A percentile compares a stretch with the other conserved stretches of the same genome.
phyloP scores from a whole-genome alignment of 2,797 vertebrate genomes.

The Galago senegalensis region DNA sequence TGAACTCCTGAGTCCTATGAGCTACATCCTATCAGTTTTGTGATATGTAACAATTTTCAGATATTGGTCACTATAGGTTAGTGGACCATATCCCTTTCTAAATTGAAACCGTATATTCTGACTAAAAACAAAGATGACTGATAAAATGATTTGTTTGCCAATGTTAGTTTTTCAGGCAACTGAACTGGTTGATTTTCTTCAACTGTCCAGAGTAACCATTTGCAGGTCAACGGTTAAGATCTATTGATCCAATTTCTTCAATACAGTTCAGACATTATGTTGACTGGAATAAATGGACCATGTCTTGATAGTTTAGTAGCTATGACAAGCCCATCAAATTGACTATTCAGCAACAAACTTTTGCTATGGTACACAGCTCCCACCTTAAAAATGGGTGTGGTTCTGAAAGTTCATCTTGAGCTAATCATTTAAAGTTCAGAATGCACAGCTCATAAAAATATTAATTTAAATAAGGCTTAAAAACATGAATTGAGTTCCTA shows the following conservation, averaged over 20 bases:
- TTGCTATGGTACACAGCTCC: not conserved
- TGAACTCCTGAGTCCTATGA: not conserved
- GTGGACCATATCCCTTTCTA: not conserved
- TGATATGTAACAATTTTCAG: not conserved
- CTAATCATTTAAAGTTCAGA: not conserved
- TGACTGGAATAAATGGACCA: slow-evolving; percentile 68
- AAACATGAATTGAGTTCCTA: not conserved
- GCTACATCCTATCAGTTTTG: not conserved
- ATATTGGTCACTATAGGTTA: not conserved
- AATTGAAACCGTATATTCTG: slow-evolving; percentile 39
- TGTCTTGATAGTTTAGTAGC: slow-evolving; percentile 52
- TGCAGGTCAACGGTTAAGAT: slow-evolving; percentile 58
- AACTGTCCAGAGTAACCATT: slow-evolving; percentile 55
- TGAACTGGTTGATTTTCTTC: slow-evolving; percentile 58
- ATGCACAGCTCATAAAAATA: not conserved
- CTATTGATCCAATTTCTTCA: slow-evolving; percentile 76
- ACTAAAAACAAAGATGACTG: slow-evolving; percentile 60
- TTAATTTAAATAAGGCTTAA: not conserved
- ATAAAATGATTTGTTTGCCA: slow-evolving; percentile 69
- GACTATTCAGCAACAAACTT: slow-evolving; percentile 29
- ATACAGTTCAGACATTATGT: slow-evolving; percentile 35
- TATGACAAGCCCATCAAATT: slow-evolving; percentile 51
- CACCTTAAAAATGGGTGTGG: not conserved
- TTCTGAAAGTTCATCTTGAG: slow-evolving; percentile 10
- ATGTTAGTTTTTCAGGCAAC: slow-evolving; percentile 67